A percentile compares a stretch with the other conserved stretches of the same genome.
Conservation (phyloP, 1,140 invertebrate species). For the Drosophila erecta region DNA sequence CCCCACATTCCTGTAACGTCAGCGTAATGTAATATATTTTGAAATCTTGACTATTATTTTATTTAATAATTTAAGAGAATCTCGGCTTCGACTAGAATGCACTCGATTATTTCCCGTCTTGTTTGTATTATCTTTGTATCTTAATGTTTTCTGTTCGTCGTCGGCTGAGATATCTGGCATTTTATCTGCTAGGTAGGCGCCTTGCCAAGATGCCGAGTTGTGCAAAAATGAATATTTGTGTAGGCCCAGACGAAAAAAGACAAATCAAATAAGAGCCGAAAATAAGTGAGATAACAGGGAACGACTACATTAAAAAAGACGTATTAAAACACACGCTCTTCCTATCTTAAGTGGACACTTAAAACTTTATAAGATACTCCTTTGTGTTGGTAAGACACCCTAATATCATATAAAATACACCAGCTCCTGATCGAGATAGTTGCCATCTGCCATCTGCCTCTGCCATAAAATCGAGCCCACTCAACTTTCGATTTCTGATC, state of each 20-base stretch:
- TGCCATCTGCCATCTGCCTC: neutral
- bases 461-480: slow-evolving; percentile 17
- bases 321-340: too few relatives aligned
- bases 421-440: neutral
- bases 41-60: too few relatives aligned
- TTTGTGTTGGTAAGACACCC: neutral
- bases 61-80: slow-evolving; percentile 1
- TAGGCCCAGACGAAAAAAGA: slow-evolving; percentile 22
- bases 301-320: slow-evolving; percentile 11
- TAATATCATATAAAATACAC: neutral
- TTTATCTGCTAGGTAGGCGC: slow-evolving; percentile 63
- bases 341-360: slow-evolving; percentile 7
- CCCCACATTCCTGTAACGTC: too few relatives aligned
- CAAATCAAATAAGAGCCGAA: slow-evolving; percentile 39
- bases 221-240: slow-evolving; percentile 27
- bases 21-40: too few relatives aligned
- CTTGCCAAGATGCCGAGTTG: slow-evolving; percentile 21
- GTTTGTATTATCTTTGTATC: slow-evolving; percentile 56
- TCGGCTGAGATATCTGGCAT: slow-evolving; percentile 46
- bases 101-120: neutral
- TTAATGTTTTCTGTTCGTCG: slow-evolving; percentile 60
- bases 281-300: slow-evolving; percentile 7
- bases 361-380: neutral
- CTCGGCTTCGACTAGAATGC: neutral
- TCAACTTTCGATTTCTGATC: slow-evolving; percentile 48